Evolutionary conservation across 2,113 vertebrate genomes (phyloP), one percentile per base, ranked within the genome.

Genomic region (Archilochus colubris): DNA sequence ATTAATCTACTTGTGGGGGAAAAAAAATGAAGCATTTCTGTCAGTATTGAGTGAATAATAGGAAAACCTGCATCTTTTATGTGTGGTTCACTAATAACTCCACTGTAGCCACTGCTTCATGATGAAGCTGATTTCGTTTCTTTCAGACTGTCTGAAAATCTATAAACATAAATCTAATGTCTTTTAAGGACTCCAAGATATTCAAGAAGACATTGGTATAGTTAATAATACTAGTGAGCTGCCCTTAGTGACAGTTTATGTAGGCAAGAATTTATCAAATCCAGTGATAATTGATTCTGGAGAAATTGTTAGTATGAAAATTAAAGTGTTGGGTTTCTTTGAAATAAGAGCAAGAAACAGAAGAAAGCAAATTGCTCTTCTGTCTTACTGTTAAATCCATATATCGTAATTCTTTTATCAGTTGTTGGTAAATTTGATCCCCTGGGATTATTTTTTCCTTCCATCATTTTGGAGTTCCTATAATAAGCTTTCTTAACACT

Each of bases 401-500:
- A 8, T 48, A 27, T 48, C 25, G 19, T 59, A 28, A 55, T 12
- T 53, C 10, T 33, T 78, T 77, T 89, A 84, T 44, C 23, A 40
- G 6, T 72, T 61, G 6, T 48, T 73, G 58, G 25, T 33, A 74
- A 28, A 54, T 90, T 62, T 84, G 28, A 61, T 48, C 30, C 33
- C 30, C 9, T 54, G 21, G 75, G 5, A 40, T 91, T 91, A 40
- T 55, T 46, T 28, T 81, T 80, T 40, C 12, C 78, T 14, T 16
- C 48, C 30, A 44, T 88, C 13, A 72, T 75, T 94, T 67, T 79
- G 22, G 48, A 87, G 61, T 62, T 90, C 92, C 70, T 92, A 16
- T 46, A 73, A 43, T 36, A 85, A 54, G 8, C 66, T 93, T 96
- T 93, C 66, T 51, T 94, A 94, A 95, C 28, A 23, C 54, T 86